Base-by-base conservation (phyloP, 2,113 vertebrate species). In the Formicarius rufipectus region DNA sequence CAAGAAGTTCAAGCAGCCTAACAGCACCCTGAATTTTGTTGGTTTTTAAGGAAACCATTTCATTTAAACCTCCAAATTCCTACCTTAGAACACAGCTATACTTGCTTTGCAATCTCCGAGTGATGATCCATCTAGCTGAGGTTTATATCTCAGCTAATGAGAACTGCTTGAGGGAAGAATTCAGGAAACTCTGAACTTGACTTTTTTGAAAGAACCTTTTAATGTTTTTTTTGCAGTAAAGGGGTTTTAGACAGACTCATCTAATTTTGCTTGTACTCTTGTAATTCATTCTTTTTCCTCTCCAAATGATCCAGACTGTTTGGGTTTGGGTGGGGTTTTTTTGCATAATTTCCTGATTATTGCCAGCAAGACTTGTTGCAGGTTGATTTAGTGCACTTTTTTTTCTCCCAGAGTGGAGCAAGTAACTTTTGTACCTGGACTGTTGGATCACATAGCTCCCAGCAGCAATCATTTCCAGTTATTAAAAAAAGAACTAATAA, bases 401-500 rank as follows among this genome's bases (percentile, higher is more conserved):
- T n/a, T 18, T 79, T 6, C 24, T 63, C 9, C 22, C 10, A 67
- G 39, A 17, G 12, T 52, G 14, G 10, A 42, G 7, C 56, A 84
- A 63, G 35, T 95, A 85, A 79, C 10, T 89, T 82, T 50, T 58
- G 12, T 63, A 69, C 45, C 47, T 62, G 37, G 27, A 3, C 14
- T 66, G 42, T 56, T 80, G 3, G 14, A 20, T 79, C 25, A 7
- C 19, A 25, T 64, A 64, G 63, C 62, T 94, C 67, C 64, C 89
- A 82, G 81, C 2, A 27, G 37, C 39, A 44, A 9, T 91, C 71
- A 47, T 44, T 94, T 89, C 64, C 37, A 84, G 53, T 80, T 58
- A 35, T 56, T 91, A 53, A 80, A 73, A n/a, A 84, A 92, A 93
- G 85, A 95, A 58, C 31, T 44, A n/a, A 47, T 69, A n/a, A 58